Percentiles rank a stretch among this genome's conserved stretches.
phyloP scores from a whole-genome alignment of 2,888 invertebrate genomes.

The Drosophila differens region DNA sequence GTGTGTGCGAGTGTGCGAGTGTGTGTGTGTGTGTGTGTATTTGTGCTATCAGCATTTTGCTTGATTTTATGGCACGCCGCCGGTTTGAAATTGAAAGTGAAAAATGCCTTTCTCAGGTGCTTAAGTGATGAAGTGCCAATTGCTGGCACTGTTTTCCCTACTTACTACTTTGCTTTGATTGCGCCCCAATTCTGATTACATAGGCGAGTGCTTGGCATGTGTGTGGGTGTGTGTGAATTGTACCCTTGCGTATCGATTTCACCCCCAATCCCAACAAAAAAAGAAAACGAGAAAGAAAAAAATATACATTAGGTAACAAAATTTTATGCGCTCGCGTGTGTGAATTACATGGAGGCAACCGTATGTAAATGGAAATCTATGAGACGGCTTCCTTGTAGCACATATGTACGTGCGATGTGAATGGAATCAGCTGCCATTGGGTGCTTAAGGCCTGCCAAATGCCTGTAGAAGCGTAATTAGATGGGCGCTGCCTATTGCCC shows the following conservation, averaged over 20 bases:
- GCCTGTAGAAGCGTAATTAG: constrained; percentile 35
- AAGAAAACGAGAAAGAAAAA: constrained; percentile 4
- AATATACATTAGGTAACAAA: constrained; percentile 61
- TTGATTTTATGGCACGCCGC: constrained; percentile 73
- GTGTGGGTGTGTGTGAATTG: constrained; percentile 1
- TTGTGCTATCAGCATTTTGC: constrained; percentile 66
- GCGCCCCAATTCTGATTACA: constrained; percentile 48
- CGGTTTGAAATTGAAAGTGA: constrained; percentile 78
- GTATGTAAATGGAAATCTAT: constrained; percentile 58
- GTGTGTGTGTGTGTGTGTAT: constrained; percentile 18
- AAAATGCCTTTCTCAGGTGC: constrained; percentile 80
- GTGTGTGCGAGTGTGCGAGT: constrained; percentile 5
- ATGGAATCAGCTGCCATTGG: constrained; percentile 56
- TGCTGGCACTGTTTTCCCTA: constrained; percentile 39
- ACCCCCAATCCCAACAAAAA: constrained; percentile 12
- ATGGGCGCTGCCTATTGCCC: constrained; percentile 6
- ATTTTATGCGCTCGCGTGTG: constrained; percentile 65
- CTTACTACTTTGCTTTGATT: constrained; percentile 64
- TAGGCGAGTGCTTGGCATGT: not conserved
- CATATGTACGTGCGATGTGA: constrained; percentile 45
- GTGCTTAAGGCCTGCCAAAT: constrained; percentile 26
- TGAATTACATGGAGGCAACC: constrained; percentile 55
- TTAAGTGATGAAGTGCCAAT: constrained; percentile 81
- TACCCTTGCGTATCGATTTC: constrained; percentile 66
- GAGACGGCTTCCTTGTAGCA: constrained; percentile 23